These are phyloP conservation scores for Okamejei kenojei DNA, from an alignment of 2,797 vertebrate genomes.

Conservation along the genomic window DNA sequence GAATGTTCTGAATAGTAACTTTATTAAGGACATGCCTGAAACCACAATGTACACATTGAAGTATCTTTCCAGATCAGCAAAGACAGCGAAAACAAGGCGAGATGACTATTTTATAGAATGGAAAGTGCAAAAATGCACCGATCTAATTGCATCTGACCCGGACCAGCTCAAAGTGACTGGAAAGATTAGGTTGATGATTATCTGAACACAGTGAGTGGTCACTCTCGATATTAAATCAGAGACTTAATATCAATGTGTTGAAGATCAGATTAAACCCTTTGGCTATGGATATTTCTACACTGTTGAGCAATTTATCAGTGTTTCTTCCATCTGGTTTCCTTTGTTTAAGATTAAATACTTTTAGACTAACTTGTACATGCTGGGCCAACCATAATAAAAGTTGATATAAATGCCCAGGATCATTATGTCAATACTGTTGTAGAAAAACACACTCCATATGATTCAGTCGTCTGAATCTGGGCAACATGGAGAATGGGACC, in stretches of 20 bases:
- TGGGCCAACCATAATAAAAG: neutral
- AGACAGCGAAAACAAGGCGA: neutral
- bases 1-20: neutral
- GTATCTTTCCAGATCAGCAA: neutral
- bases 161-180: neutral
- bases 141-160: neutral
- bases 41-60: neutral
- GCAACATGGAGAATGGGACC: too few relatives aligned
- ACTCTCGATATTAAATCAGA: neutral
- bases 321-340: neutral
- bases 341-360: neutral
- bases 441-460: neutral
- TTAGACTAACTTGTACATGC: neutral
- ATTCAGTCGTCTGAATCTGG: too few relatives aligned
- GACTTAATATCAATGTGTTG: neutral
- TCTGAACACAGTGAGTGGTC: neutral
- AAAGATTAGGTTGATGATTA: neutral
- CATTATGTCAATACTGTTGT: neutral
- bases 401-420: neutral
- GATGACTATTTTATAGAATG: neutral
- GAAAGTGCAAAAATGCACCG: neutral
- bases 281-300: neutral
- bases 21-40: neutral
- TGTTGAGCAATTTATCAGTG: neutral
- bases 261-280: neutral